phyloP scores from a whole-genome alignment of 2,888 invertebrate genomes.

The Cephus pygmeus region DNA sequence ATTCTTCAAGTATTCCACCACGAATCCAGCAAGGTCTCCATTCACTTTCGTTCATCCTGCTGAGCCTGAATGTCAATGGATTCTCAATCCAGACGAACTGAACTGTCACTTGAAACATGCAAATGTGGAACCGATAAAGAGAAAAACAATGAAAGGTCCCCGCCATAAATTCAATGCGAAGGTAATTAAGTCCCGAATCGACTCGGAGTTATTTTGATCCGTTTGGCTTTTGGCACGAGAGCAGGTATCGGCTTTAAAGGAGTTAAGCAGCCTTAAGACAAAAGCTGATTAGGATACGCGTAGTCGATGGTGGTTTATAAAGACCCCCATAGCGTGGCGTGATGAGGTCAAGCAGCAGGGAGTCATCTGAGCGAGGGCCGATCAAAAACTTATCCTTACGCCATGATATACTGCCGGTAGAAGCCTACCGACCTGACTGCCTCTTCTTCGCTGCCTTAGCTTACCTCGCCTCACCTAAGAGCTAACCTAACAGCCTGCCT shows the following conservation, averaged over 20 bases:
- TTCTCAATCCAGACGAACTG: not conserved
- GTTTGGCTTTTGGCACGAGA: not conserved
- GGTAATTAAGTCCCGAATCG: not conserved
- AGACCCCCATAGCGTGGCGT: constrained; percentile 63
- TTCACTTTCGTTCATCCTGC: constrained; percentile 21
- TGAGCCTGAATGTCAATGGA: not conserved
- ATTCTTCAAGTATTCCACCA: constrained; percentile 48
- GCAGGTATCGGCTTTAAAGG: not conserved
- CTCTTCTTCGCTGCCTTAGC: constrained; percentile 24
- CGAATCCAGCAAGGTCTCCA: constrained; percentile 53
- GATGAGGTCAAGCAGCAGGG: constrained; percentile 64
- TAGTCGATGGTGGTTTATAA: constrained; percentile 55
- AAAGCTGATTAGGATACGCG: constrained; percentile 60
- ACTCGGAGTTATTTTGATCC: not conserved
- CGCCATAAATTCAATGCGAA: not conserved
- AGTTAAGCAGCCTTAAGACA: constrained; percentile 45
- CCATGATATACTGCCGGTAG: constrained; percentile 56
- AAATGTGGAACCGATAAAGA: not conserved
- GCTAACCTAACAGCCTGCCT: constrained; percentile 21
- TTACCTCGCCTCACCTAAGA: constrained; percentile 24
- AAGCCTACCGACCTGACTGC: constrained; percentile 42
- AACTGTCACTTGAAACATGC: not conserved
- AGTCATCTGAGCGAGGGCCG: constrained; percentile 55
- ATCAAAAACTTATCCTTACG: constrained; percentile 61
- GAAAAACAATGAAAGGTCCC: not conserved